Evolutionary conservation across 2,888 invertebrate genomes (phyloP).

Genomic region (Clitarchus hookeri): DNA sequence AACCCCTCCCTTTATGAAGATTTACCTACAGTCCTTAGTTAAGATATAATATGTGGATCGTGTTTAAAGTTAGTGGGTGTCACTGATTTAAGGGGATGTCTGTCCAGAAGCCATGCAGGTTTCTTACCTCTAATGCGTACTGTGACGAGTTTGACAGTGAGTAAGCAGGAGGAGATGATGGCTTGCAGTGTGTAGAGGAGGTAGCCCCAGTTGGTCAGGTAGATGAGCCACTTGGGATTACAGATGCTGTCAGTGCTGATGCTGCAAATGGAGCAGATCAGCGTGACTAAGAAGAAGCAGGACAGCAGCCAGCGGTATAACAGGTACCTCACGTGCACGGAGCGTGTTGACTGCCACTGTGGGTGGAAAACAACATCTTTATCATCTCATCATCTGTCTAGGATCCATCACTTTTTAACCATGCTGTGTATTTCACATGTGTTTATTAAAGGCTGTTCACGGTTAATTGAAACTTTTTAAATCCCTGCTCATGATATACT

Average conservation of each 20-base stretch:
- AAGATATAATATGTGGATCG: no score
- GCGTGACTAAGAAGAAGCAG: conserved; percentile 54
- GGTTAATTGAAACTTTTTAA: no score
- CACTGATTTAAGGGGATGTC: no score
- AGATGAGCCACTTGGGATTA: conserved; percentile 68
- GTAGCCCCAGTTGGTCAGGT: conserved; percentile 76
- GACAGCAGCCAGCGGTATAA: conserved; percentile 64
- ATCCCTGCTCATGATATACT: neutral
- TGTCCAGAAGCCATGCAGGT: no score
- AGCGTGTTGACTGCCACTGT: conserved; percentile 63
- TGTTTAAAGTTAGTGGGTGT: no score
- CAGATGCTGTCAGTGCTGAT: conserved; percentile 47
- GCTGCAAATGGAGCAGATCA: conserved; percentile 54
- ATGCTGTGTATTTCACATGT: no score
- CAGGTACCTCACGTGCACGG: conserved; percentile 56
- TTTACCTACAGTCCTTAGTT: no score
- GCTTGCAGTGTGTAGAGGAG: conserved; percentile 63
- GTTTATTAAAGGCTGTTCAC: no score
- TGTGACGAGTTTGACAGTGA: conserved; percentile 49
- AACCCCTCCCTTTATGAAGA: no score
- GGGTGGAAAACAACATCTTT: neutral
- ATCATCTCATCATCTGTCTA: neutral
- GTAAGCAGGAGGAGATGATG: conserved; percentile 59
- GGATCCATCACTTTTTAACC: no score
- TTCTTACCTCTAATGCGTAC: conserved; percentile 31